These are phyloP conservation scores for Hydraecia micacea DNA, from an alignment of 2,888 invertebrate genomes.

Conservation along the genomic window DNA sequence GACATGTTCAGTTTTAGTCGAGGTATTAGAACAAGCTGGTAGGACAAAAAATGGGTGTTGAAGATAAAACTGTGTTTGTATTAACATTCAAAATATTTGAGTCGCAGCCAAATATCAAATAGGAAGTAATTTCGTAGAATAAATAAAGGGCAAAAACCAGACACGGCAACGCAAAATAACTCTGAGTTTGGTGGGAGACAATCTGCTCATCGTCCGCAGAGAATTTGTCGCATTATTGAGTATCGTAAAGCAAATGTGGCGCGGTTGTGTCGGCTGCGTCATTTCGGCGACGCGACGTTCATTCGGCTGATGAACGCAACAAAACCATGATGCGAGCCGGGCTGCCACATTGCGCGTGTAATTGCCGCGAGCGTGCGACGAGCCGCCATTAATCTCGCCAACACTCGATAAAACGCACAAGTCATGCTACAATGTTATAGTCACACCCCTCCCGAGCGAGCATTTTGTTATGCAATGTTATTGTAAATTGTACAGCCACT, in stretches of 20 bases:
- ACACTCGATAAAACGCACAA: slow-evolving; percentile 89
- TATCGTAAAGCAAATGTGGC: slow-evolving; percentile 62
- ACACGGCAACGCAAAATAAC: slow-evolving; percentile 42
- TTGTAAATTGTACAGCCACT: slow-evolving; percentile 58
- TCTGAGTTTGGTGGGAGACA: slow-evolving; percentile 47
- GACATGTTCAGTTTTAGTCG: slow-evolving; percentile 59
- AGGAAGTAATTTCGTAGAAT: slow-evolving; percentile 56
- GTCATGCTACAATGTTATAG: slow-evolving; percentile 86
- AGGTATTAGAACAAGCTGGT: slow-evolving; percentile 52
- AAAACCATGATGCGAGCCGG: slow-evolving; percentile 77
- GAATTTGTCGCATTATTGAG: slow-evolving; percentile 58
- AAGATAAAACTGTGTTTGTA: slow-evolving; percentile 55
- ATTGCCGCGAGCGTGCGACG: slow-evolving; percentile 85
- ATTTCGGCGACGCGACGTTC: slow-evolving; percentile 68
- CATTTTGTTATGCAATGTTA: slow-evolving; percentile 66
- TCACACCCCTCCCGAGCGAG: slow-evolving; percentile 67
- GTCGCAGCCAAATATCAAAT: slow-evolving; percentile 61
- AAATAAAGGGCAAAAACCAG: slow-evolving; percentile 59
- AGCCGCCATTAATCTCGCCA: slow-evolving; percentile 88
- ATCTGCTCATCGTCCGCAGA: slow-evolving; percentile 56
- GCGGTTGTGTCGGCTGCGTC: slow-evolving; percentile 62
- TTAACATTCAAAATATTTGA: slow-evolving; percentile 58
- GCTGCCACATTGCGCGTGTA: slow-evolving; percentile 88
- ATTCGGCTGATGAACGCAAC: slow-evolving; percentile 76
- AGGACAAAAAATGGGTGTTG: slow-evolving; percentile 33